Percentiles rank a stretch among this genome's conserved stretches.
Conservation (phyloP, 1,140 invertebrate genomes). For the Conopomorpha cramerella region DNA sequence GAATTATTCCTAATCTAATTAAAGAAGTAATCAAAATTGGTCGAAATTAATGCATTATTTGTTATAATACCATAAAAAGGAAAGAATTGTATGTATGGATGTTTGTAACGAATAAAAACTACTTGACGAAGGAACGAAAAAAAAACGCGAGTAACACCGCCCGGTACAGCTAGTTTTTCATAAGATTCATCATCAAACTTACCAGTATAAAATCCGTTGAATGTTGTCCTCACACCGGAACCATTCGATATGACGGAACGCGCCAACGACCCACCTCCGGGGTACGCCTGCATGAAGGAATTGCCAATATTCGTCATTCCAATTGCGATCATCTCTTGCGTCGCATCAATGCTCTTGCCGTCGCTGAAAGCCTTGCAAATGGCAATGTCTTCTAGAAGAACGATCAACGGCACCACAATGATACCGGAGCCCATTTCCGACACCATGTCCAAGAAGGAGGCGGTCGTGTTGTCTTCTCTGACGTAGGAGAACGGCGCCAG, state of each 20-base stretch:
- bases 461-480: conserved; percentile 57
- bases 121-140: too few relatives aligned
- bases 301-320: conserved; percentile 84
- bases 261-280: conserved; percentile 82
- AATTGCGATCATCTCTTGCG: conserved; percentile 83
- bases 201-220: conserved; percentile 87
- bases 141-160: too few relatives aligned
- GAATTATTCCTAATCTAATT: too few relatives aligned
- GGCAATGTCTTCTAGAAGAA: conserved; percentile 81
- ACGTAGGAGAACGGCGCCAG: conserved; percentile 68
- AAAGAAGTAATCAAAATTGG: too few relatives aligned
- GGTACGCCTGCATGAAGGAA: conserved; percentile 85
- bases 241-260: conserved; percentile 89
- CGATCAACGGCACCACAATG: conserved; percentile 79
- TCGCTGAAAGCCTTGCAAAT: conserved; percentile 83
- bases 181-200: too few relatives aligned
- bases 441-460: conserved; percentile 72
- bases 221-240: conserved; percentile 84
- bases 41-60: too few relatives aligned
- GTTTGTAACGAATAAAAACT: too few relatives aligned
- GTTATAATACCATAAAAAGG: too few relatives aligned
- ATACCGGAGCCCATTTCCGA: conserved; percentile 74
- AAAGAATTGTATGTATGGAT: too few relatives aligned
- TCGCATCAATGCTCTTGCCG: conserved; percentile 79
- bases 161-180: too few relatives aligned